Percentiles rank a stretch among this genome's conserved stretches.
Conservation (phyloP, 2,888 invertebrate species). For the Pollenia griseotomentosa region DNA sequence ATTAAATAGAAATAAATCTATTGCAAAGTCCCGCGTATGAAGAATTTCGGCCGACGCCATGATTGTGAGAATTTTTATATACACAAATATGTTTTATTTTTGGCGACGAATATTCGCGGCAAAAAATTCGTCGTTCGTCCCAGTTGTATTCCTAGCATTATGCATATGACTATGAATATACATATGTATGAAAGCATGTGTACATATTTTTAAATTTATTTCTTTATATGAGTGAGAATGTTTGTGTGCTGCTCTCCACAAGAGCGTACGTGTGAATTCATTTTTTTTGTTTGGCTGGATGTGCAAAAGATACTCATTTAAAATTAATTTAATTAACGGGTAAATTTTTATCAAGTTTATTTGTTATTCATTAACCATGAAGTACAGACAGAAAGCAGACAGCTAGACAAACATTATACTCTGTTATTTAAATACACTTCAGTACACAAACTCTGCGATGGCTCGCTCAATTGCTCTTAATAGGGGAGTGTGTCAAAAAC, state of each 20-base stretch:
- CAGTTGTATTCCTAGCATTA: no score
- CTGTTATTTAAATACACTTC: constrained; percentile 50
- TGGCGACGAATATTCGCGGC: no score
- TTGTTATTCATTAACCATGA: constrained; percentile 73
- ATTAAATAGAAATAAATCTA: no score
- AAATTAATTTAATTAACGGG: constrained; percentile 73
- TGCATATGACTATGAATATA: background rate
- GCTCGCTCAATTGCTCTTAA: constrained; percentile 15
- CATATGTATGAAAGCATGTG: background rate
- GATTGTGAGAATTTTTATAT: no score
- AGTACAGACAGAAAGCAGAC: constrained; percentile 69
- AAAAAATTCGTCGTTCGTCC: no score
- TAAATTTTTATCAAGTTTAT: constrained; percentile 72
- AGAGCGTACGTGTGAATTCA: background rate
- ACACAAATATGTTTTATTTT: no score
- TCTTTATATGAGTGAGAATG: background rate
- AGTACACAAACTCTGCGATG: background rate
- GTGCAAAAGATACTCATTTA: constrained; percentile 73
- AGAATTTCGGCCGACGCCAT: no score
- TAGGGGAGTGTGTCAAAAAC: constrained; percentile 47
- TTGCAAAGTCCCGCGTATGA: no score
- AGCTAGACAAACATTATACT: constrained; percentile 65
- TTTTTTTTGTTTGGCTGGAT: constrained; percentile 36
- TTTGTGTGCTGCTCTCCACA: background rate
- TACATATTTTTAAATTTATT: constrained; percentile 5